These are phyloP conservation scores for Notarius lentiginosus DNA, from an alignment of 2,113 vertebrate genomes.

Conservation along the genomic window DNA sequence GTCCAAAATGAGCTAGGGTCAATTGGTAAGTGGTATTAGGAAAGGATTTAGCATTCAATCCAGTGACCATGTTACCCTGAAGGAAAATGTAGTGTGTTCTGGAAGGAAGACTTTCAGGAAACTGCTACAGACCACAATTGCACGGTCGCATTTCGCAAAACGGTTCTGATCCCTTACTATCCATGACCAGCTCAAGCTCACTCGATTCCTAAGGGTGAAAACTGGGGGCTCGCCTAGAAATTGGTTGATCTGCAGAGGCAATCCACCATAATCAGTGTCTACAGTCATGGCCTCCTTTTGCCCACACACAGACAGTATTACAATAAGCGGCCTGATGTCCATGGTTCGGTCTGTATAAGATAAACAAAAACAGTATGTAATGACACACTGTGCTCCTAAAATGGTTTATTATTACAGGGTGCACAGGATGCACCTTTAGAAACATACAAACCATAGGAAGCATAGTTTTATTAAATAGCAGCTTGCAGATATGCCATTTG, in stretches of 20 bases:
- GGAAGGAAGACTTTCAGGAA: constrained; percentile 60
- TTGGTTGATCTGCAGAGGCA: constrained; percentile 73
- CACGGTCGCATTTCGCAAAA: constrained; percentile 70
- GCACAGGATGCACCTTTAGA: constrained; percentile 4
- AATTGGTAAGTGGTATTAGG: constrained; percentile 59
- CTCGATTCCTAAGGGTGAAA: constrained; percentile 68
- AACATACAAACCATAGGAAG: constrained; percentile 22
- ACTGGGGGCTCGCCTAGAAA: constrained; percentile 74
- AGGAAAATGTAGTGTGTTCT: constrained; percentile 73
- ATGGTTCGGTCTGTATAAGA: constrained; percentile 21
- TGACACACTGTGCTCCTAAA: constrained; percentile 17
- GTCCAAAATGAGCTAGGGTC: constrained; percentile 76
- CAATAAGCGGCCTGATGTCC: constrained; percentile 29
- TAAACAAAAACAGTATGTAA: constrained; percentile 37
- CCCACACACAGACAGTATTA: constrained; percentile 52
- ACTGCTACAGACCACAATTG: constrained; percentile 68
- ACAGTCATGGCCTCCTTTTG: constrained; percentile 32
- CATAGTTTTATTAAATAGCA: constrained; percentile 14
- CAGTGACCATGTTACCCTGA: constrained; percentile 70
- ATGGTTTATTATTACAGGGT: constrained; percentile 26
- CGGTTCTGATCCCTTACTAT: constrained; percentile 65
- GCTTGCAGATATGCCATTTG: neutral
- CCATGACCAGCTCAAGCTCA: constrained; percentile 64
- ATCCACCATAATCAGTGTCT: constrained; percentile 71
- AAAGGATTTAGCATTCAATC: constrained; percentile 57